Base-by-base conservation (phyloP, 2,888 invertebrate genomes). In the Tupiocoris notatus region DNA sequence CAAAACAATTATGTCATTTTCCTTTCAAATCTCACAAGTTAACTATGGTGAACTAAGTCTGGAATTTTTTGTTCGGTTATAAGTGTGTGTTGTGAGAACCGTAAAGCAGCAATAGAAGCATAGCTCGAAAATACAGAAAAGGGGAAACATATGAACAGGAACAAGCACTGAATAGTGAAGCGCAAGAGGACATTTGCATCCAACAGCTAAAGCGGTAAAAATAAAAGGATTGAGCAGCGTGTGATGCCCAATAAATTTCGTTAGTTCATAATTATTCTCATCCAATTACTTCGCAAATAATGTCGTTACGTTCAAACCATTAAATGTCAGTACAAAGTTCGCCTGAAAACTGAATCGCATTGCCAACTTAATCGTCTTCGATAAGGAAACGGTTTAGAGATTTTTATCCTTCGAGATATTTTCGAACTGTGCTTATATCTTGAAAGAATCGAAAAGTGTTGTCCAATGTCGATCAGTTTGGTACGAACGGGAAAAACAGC, bases 351-450 rank as follows among this genome's bases (percentile, higher is more conserved):
- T 70, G 70, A 70, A 59, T 70, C 70, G 70, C 70, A 70, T 59
- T 59, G 70, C 25, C 57, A 67, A 67, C 67, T 25, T 6, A 1
- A 18, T 17, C 16, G 21, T 24, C 17, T 24, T 12, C n/a, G 23
- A 65, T 21, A 20, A 23, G 1, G n/a, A 39, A 39, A 39, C 39
- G 39, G 39, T 3, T 39, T 39, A 39, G 39, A 39, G 12, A 7
- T 39, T 39, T 39, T 39, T 39, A 7, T 54, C 2, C 16, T 39
- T 74, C 20, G n/a, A n/a, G n/a, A 62, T 74, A 77, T 77, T 81
- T 81, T 81, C 84, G 85, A 85, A 85, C 85, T 85, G 83, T 85
- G 85, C 85, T 85, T 84, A 84, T 83, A 21, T 20, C 3, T 54
- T 17, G 20, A 56, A 6, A 25, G 18, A 39, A 67, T 54, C 21